phyloP scores from a whole-genome alignment of 2,113 vertebrate genomes.

The Mobula birostris region DNA sequence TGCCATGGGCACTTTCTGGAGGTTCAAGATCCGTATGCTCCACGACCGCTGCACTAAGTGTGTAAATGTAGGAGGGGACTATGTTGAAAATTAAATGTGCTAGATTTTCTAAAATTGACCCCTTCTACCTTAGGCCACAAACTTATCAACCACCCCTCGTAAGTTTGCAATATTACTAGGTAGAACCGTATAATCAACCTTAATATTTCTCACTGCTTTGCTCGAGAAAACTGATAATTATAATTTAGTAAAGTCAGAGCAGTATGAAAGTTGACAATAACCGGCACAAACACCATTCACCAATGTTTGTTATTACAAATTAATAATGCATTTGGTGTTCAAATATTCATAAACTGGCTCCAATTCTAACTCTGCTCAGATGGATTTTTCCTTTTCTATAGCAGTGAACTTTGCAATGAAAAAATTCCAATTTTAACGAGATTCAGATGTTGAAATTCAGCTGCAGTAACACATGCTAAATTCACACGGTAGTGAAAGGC shows the following conservation, averaged over 20 bases:
- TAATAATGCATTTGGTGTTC: not conserved
- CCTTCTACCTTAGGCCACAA: too few species aligned
- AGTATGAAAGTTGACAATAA: not conserved
- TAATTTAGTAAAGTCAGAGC: not conserved
- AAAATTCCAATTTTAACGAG: not conserved
- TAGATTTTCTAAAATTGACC: too few species aligned
- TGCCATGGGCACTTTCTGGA: too few species aligned
- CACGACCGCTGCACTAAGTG: too few species aligned
- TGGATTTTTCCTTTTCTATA: not conserved
- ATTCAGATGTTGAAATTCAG: too few species aligned
- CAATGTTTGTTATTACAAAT: constrained; percentile 6
- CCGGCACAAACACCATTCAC: not conserved
- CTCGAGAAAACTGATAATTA: not conserved
- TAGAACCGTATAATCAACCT: not conserved
- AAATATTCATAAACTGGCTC: not conserved
- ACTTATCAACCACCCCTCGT: too few species aligned
- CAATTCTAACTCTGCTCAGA: not conserved
- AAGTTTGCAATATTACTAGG: too few species aligned
- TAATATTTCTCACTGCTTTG: not conserved
- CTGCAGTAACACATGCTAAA: too few species aligned
- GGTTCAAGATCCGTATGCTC: too few species aligned
- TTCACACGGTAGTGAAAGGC: too few species aligned
- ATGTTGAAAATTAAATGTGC: too few species aligned
- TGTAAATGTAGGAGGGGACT: too few species aligned
- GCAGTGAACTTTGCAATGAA: not conserved